Evolutionary conservation across 2,888 invertebrate genomes (phyloP).

Genomic region (Thereva unica): DNA sequence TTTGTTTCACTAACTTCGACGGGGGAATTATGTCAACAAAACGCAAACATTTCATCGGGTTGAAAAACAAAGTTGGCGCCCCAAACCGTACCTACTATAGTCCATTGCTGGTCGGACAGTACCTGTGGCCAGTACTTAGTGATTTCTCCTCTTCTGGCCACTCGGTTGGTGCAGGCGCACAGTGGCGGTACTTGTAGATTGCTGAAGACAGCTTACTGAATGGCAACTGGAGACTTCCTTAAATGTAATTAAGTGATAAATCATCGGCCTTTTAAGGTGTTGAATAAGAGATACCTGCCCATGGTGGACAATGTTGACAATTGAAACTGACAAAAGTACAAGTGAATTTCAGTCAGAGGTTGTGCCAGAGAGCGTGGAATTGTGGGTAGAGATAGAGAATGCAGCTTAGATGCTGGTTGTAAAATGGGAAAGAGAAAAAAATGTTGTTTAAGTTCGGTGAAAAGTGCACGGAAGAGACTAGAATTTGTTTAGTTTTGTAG

Average conservation of each 20-base stretch:
- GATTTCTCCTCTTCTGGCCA: conserved; percentile 8
- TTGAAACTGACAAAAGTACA: conserved; percentile 27
- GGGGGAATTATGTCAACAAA: conserved; percentile 30
- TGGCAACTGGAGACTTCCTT: conserved; percentile 33
- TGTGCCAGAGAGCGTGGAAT: conserved; percentile 21
- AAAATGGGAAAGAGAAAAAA: too few relatives aligned
- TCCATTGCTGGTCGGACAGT: neutral
- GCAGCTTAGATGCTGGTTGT: too few relatives aligned
- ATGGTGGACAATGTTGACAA: conserved; percentile 1
- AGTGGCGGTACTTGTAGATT: neutral
- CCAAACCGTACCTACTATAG: neutral
- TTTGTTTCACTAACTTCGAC: conserved; percentile 2
- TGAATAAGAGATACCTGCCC: conserved; percentile 20
- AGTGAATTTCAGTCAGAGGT: conserved; percentile 16
- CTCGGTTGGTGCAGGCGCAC: neutral
- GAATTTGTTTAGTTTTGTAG: too few relatives aligned
- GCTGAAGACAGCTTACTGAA: conserved; percentile 5
- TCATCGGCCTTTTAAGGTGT: conserved; percentile 38
- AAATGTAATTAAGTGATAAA: conserved; percentile 40
- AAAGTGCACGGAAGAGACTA: too few relatives aligned
- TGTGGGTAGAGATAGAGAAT: neutral
- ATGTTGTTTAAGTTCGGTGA: too few relatives aligned
- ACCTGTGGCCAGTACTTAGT: neutral
- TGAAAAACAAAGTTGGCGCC: conserved; percentile 19
- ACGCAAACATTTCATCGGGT: conserved; percentile 7